phyloP scores from a whole-genome alignment of 2,113 vertebrate genomes.

The Microtus richardsoni region DNA sequence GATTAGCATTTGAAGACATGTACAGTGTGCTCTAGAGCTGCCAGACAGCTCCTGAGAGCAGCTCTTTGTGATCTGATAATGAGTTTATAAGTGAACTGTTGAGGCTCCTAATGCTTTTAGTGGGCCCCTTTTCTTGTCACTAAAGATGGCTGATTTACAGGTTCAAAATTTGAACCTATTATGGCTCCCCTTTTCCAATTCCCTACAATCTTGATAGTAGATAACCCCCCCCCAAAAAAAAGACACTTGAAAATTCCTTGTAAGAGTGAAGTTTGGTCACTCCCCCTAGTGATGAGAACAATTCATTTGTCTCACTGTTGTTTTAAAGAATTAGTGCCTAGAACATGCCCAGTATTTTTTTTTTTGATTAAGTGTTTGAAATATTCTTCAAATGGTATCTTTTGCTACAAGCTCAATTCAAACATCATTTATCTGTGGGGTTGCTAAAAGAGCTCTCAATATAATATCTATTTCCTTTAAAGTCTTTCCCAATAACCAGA shows the following conservation, averaged over 20 bases:
- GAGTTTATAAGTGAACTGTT: constrained; percentile 30
- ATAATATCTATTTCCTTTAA: not conserved
- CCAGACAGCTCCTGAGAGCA: not conserved
- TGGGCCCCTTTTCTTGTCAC: not conserved
- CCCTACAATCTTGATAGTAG: not conserved
- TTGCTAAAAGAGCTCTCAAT: not conserved
- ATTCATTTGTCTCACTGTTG: not conserved
- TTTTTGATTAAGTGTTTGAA: not conserved
- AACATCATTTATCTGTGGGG: not conserved
- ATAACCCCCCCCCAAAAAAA: not conserved
- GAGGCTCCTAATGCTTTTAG: not conserved
- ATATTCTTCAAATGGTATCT: not conserved
- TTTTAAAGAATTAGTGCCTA: constrained; percentile 8
- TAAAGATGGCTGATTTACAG: not conserved
- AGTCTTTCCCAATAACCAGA: not conserved
- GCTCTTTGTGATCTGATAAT: not conserved
- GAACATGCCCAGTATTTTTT: not conserved
- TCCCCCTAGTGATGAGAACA: not conserved
- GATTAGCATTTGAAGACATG: constrained; percentile 45
- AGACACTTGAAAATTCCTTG: constrained; percentile 39
- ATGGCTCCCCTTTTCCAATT: not conserved
- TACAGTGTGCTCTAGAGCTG: constrained; percentile 11
- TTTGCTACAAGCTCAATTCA: not conserved
- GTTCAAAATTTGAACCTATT: not conserved
- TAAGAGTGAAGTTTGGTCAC: not conserved